Evolutionary conservation across 2,797 vertebrate species (phyloP).

Genomic region (Loris lydekkerianus): DNA sequence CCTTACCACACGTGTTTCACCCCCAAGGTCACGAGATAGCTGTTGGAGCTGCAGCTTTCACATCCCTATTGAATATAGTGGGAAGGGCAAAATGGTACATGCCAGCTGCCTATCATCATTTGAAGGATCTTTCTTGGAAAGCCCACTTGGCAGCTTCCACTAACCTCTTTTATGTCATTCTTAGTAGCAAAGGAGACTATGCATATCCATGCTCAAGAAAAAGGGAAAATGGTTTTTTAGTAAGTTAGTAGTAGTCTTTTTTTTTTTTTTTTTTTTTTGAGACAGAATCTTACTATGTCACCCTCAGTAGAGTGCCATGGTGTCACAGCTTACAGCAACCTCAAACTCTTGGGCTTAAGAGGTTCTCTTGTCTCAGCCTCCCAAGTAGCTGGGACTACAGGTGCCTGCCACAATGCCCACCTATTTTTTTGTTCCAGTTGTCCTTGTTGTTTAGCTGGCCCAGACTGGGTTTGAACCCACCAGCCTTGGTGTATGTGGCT

Average conservation of each 20-base stretch:
- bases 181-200: neutral
- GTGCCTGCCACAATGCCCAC: too few species aligned
- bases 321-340: too few species aligned
- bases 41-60: neutral
- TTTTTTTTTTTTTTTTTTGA: too few species aligned
- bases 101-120: neutral
- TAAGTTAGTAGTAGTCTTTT: neutral
- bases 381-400: too few species aligned
- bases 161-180: neutral
- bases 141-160: neutral
- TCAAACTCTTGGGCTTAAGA: too few species aligned
- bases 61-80: neutral
- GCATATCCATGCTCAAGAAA: neutral
- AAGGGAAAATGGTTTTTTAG: slow-evolving; percentile 5
- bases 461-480: too few species aligned
- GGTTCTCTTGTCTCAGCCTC: too few species aligned
- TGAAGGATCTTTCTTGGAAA: slow-evolving; percentile 11
- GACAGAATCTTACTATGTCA: too few species aligned
- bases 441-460: too few species aligned
- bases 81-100: neutral
- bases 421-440: too few species aligned
- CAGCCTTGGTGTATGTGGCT: too few species aligned
- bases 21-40: neutral
- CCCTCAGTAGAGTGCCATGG: too few species aligned
- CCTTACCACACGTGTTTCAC: neutral